Evolutionary conservation across 1,140 invertebrate species (phyloP).

Genomic region (Drosophila pectinifera): DNA sequence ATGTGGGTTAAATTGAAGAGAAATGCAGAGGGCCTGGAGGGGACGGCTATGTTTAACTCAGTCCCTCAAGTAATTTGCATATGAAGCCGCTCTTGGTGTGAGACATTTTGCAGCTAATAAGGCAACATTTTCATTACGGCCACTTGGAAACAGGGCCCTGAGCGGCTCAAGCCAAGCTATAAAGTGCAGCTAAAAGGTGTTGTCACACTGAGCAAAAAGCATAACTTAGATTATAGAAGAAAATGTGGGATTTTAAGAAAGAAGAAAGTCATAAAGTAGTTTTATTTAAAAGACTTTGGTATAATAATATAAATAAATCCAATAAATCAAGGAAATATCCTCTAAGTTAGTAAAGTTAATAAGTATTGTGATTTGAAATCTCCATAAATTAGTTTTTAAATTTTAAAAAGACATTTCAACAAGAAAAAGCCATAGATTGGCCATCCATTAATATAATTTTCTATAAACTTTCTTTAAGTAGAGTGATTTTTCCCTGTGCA

Average conservation of each 20-base stretch:
- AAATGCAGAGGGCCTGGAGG: not conserved
- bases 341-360: no score
- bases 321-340: not conserved
- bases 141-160: constrained; percentile 30
- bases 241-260: not conserved
- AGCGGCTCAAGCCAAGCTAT: constrained; percentile 43
- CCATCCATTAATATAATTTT: no score
- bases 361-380: no score
- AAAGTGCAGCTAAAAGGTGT: constrained; percentile 59
- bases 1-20: constrained; percentile 21
- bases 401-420: no score
- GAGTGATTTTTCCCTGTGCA: not conserved
- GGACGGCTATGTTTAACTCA: constrained; percentile 2
- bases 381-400: no score
- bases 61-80: constrained; percentile 49
- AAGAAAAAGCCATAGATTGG: no score
- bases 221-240: no score
- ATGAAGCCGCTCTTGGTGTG: constrained; percentile 24
- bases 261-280: not conserved
- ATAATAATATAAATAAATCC: no score
- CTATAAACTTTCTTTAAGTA: no score
- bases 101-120: constrained; percentile 74
- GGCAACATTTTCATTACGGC: constrained; percentile 60
- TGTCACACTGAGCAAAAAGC: constrained; percentile 1
- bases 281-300: not conserved